Conservation (phyloP, 2,113 vertebrate species). For the Rhinoderma darwinii region DNA sequence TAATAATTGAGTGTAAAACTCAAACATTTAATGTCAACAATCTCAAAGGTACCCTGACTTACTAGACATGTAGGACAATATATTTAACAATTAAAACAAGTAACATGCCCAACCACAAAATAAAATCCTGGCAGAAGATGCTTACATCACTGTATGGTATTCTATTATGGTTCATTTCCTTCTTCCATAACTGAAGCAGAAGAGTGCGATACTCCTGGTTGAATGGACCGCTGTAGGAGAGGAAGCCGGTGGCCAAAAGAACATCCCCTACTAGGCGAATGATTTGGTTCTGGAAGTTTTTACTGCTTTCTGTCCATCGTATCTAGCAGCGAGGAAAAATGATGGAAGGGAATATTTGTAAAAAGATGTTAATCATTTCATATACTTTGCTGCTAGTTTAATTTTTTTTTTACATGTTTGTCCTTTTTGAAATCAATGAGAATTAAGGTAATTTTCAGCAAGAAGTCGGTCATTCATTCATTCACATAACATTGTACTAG, state of each 20-base stretch:
- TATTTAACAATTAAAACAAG: background rate
- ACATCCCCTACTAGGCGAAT: constrained; percentile 79
- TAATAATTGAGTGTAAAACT: no score
- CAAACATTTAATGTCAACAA: no score
- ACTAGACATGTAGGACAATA: background rate
- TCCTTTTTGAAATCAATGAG: background rate
- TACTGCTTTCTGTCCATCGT: constrained; percentile 83
- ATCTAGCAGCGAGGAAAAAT: constrained; percentile 64
- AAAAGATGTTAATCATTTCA: background rate
- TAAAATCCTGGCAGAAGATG: background rate
- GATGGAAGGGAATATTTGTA: background rate
- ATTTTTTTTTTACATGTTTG: background rate
- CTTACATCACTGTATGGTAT: constrained; percentile 77
- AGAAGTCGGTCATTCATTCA: background rate
- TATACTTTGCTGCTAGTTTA: no score
- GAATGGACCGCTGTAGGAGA: constrained; percentile 84
- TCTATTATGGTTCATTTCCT: constrained; percentile 73
- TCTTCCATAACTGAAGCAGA: constrained; percentile 78
- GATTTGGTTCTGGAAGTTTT: constrained; percentile 79
- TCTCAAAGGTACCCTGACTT: background rate
- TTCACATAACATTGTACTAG: background rate
- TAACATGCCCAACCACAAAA: background rate
- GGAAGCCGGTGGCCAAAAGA: constrained; percentile 81
- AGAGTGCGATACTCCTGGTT: constrained; percentile 84
- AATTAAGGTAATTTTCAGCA: background rate